phyloP scores from a whole-genome alignment of 1,140 invertebrate genomes.

The Agrypnia vestita region DNA sequence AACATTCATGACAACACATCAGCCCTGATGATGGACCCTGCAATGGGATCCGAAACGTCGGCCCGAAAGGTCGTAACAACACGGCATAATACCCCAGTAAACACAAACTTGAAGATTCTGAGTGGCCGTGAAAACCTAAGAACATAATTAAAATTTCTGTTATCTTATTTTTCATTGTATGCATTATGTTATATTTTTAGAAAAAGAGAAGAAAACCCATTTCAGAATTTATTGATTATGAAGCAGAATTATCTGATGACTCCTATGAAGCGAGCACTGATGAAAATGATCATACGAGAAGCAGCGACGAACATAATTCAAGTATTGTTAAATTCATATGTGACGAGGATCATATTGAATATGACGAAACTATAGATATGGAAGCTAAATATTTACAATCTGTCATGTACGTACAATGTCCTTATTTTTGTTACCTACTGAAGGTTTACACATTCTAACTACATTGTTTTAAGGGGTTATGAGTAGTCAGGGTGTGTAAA shows the following conservation, averaged over 20 bases:
- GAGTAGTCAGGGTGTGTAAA: too few species aligned
- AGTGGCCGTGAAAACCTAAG: too few species aligned
- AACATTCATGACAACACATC: too few species aligned
- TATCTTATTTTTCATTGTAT: not conserved
- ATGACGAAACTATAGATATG: conserved; percentile 70
- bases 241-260: conserved; percentile 73
- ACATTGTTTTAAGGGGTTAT: too few species aligned
- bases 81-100: too few species aligned
- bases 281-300: conserved; percentile 62
- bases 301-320: conserved; percentile 59
- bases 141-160: conserved; percentile 3
- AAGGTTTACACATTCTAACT: too few species aligned
- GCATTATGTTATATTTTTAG: conserved; percentile 54
- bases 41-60: too few species aligned
- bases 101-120: too few species aligned
- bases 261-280: conserved; percentile 64
- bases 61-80: too few species aligned
- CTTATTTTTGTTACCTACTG: not conserved
- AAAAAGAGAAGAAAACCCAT: conserved; percentile 66
- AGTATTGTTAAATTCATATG: conserved; percentile 69
- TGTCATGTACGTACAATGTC: conserved; percentile 67
- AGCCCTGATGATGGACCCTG: too few species aligned
- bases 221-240: conserved; percentile 72
- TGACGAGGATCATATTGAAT: conserved; percentile 67
- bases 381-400: conserved; percentile 76